Conservation (phyloP, 2,113 vertebrate species). For the Cariama cristata region DNA sequence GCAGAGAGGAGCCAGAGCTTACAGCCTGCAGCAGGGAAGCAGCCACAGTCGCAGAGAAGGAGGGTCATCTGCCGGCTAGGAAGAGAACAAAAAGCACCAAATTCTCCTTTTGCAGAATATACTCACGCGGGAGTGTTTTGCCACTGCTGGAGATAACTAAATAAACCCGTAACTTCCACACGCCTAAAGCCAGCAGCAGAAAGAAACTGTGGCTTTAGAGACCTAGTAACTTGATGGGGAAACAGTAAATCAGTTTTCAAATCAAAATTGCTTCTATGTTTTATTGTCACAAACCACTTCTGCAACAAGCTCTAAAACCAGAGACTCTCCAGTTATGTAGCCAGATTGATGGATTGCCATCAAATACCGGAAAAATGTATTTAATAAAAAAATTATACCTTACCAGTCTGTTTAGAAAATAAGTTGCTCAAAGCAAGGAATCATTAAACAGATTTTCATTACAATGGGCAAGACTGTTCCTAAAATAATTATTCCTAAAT, state of each 20-base stretch:
- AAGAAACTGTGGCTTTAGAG: accelerated
- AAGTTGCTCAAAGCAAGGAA: not conserved
- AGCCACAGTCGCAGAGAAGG: not conserved
- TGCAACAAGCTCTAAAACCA: not conserved
- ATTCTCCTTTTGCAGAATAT: not conserved
- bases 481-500: not conserved
- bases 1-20: not conserved
- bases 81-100: not conserved
- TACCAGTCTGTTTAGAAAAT: not conserved
- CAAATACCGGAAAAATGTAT: not conserved
- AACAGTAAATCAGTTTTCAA: not conserved
- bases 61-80: not conserved
- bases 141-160: not conserved
- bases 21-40: not conserved
- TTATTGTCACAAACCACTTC: not conserved
- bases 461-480: not conserved
- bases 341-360: not conserved
- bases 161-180: conserved; percentile 7
- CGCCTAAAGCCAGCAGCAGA: not conserved
- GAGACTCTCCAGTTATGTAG: not conserved
- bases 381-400: not conserved
- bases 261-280: not conserved
- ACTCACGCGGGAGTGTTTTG: accelerated
- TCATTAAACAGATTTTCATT: not conserved
- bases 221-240: not conserved